Base-by-base conservation (phyloP, 2,113 vertebrate species). In the Dissostichus mawsoni region DNA sequence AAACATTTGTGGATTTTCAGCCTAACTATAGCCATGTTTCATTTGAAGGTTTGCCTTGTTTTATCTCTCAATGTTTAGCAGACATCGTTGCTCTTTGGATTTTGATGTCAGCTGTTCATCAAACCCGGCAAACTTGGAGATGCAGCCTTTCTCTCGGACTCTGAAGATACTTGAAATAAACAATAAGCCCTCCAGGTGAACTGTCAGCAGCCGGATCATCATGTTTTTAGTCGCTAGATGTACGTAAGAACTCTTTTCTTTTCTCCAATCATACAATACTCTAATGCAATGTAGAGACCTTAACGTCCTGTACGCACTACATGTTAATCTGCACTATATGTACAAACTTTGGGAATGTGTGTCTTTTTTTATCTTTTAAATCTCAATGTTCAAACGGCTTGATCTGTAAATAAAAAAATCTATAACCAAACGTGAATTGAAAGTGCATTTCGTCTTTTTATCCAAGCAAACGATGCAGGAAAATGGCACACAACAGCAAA, bases 311-410 rank as follows among this genome's bases (percentile, higher is more conserved):
- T 90, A 84, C 57, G 77, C 85, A 81, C 82, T 88, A 87, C 73
- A 86, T 87, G 81, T 87, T 88, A 85, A 73, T 74, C 87, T 90
- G 87, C 85, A 88, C 82, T 91, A 81, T 86, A 68, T 90, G 89
- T 89, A 87, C 59, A 90, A 82, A 88, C 71, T 83, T 89, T 85
- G 67, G 67, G 78, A 89, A 89, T 90, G 80, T 90, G 83, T 89
- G 62, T 87, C 25, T 84, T 91, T 80, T 91, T 88, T 86, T 84
- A 62, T 83, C 83, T 86, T 89, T 72, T 89, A 66, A 71, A 84
- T 61, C 81, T 76, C 84, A 87, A 81, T 79, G 78, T 89, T 74
- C 50, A 83, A 89, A 82, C 36, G n/a, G 80, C 85, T 87, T 83
- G 78, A 80, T 79, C 69, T 87, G 86, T 90, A 83, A 91, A 93